phyloP scores from a whole-genome alignment of 2,888 invertebrate species.

The Volucella inflata region DNA sequence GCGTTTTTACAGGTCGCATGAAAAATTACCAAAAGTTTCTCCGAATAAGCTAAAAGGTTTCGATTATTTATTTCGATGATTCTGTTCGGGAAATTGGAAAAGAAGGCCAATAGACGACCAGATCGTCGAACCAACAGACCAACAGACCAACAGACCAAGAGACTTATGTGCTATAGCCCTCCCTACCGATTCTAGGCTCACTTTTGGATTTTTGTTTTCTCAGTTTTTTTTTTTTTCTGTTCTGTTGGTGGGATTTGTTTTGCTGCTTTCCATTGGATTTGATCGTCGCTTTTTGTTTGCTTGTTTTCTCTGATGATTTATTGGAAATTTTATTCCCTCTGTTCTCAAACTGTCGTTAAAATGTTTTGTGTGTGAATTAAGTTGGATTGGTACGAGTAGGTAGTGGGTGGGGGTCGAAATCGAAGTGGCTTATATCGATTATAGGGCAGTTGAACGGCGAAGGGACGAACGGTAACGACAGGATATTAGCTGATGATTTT shows the following conservation, averaged over 20 bases:
- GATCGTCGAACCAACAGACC: too few relatives aligned
- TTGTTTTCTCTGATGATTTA: constrained; percentile 68
- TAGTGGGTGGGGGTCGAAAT: not conserved
- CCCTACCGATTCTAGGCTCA: not conserved
- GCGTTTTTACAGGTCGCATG: constrained; percentile 67
- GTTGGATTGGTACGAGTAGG: constrained; percentile 42
- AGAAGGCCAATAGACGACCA: too few relatives aligned
- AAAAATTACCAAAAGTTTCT: constrained; percentile 69
- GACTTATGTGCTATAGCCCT: not conserved
- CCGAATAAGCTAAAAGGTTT: constrained; percentile 72
- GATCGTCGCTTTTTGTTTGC: constrained; percentile 35
- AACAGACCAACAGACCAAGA: too few relatives aligned
- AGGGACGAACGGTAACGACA: constrained; percentile 22
- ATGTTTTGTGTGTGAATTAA: constrained; percentile 75
- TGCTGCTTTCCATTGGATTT: constrained; percentile 30
- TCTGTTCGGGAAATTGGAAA: constrained; percentile 12
- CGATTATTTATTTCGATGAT: constrained; percentile 74
- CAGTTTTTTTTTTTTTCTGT: constrained; percentile 16
- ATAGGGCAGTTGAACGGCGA: constrained; percentile 16
- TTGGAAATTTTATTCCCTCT: constrained; percentile 74
- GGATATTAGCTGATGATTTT: constrained; percentile 68
- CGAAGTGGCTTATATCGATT: constrained; percentile 59
- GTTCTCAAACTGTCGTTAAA: constrained; percentile 76
- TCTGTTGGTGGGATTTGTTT: constrained; percentile 42
- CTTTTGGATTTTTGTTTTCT: constrained; percentile 26